Conservation (phyloP, 2,797 vertebrate genomes). For the Characodon lateralis region DNA sequence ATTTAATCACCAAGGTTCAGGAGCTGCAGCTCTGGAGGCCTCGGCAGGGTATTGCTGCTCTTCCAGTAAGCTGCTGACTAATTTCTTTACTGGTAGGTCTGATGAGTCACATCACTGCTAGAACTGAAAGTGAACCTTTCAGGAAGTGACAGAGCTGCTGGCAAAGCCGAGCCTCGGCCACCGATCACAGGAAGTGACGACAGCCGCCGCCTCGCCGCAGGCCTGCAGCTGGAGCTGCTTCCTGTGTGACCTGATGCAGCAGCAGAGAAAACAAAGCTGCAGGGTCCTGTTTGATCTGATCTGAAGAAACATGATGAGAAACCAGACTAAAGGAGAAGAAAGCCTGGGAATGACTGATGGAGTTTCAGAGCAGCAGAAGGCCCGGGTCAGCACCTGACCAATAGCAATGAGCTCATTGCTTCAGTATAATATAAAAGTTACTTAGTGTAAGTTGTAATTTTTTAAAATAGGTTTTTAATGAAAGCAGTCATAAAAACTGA, state of each 20-base stretch:
- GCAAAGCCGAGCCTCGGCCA: neutral
- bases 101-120: conserved; percentile 55
- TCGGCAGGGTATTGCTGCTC: conserved; percentile 37
- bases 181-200: conserved; percentile 55
- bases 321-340: neutral
- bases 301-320: neutral
- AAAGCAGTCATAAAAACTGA: too few relatives aligned
- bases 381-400: neutral
- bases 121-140: conserved; percentile 54
- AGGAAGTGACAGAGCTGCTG: conserved; percentile 21
- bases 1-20: neutral
- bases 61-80: conserved; percentile 63
- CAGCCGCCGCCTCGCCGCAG: conserved; percentile 19
- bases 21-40: conserved; percentile 4
- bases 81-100: conserved; percentile 52
- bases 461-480: too few relatives aligned
- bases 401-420: neutral
- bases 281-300: neutral
- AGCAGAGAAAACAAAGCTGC: neutral
- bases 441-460: too few relatives aligned
- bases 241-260: conserved; percentile 13
- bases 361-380: neutral
- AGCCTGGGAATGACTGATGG: too few relatives aligned
- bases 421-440: neutral
- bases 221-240: conserved; percentile 31